A percentile compares a stretch with the other conserved stretches of the same genome.
These are phyloP conservation scores for Dione vanillae DNA, from an alignment of 2,888 invertebrate genomes.

Conservation along the genomic window DNA sequence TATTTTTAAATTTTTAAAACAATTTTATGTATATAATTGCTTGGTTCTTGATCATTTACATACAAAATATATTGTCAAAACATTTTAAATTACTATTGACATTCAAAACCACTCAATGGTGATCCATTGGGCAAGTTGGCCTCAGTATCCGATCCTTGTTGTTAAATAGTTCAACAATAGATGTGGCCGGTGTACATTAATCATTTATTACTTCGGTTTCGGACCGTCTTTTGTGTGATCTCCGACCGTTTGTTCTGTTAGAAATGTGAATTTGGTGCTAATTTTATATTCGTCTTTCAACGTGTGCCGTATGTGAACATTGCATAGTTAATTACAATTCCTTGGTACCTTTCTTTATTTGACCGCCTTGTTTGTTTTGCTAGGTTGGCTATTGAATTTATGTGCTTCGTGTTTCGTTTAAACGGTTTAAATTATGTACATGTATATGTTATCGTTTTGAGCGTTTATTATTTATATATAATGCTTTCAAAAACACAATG, in stretches of 20 bases:
- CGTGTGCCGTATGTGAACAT: slow-evolving; percentile 37
- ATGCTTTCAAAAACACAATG: too few species aligned
- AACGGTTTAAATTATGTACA: background rate
- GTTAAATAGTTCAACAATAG: slow-evolving; percentile 82
- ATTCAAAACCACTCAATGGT: background rate
- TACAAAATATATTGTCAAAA: too few species aligned
- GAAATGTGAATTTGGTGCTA: slow-evolving; percentile 48
- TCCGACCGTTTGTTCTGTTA: slow-evolving; percentile 55
- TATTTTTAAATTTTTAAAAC: too few species aligned
- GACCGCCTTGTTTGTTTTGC: slow-evolving; percentile 32
- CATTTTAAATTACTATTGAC: background rate
- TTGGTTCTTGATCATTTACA: too few species aligned
- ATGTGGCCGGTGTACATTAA: slow-evolving; percentile 74
- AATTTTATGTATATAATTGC: too few species aligned
- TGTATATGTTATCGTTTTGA: background rate
- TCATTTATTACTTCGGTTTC: slow-evolving; percentile 70
- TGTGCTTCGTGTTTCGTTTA: slow-evolving; percentile 5
- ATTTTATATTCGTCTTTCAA: slow-evolving; percentile 49
- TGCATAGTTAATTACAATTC: slow-evolving; percentile 47
- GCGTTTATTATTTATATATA: too few species aligned
- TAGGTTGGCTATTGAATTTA: slow-evolving; percentile 19
- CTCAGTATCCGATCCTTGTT: slow-evolving; percentile 58
- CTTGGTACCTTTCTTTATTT: slow-evolving; percentile 46
- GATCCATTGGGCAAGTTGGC: slow-evolving; percentile 35
- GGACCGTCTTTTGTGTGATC: slow-evolving; percentile 73